Conservation (phyloP, 2,888 invertebrate genomes). For the Philaethria dido region DNA sequence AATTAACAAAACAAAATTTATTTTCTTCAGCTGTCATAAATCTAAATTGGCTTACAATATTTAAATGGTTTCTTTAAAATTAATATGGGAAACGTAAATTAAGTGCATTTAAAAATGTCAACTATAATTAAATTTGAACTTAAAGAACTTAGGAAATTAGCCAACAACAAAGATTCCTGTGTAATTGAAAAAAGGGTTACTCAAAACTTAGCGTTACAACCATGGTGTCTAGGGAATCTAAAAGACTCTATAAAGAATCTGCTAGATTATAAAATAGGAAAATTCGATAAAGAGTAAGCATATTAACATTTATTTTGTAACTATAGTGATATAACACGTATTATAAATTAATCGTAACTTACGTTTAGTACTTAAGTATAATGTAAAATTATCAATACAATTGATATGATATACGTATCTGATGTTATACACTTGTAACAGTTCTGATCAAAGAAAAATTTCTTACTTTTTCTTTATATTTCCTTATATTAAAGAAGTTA, state of each 20-base stretch:
- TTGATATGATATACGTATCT: no score
- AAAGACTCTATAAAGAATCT: conserved; percentile 84
- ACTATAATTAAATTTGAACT: conserved; percentile 79
- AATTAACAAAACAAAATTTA: conserved; percentile 9
- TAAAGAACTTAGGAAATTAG: conserved; percentile 80
- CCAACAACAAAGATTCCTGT: conserved; percentile 83
- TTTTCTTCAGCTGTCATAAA: conserved; percentile 11
- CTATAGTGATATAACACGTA: no score
- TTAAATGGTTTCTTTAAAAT: conserved; percentile 9
- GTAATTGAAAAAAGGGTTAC: conserved; percentile 81
- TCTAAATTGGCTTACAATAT: conserved; percentile 2
- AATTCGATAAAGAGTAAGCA: conserved; percentile 85
- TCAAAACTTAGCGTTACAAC: conserved; percentile 85
- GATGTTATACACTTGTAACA: no score
- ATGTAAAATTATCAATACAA: no score
- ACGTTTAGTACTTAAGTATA: no score
- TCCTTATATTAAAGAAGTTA: background rate
- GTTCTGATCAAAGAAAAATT: no score
- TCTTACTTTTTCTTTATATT: background rate
- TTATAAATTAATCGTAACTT: no score
- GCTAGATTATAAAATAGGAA: conserved; percentile 83
- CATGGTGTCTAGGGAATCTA: conserved; percentile 85
- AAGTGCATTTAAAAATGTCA: conserved; percentile 61
- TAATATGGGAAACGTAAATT: conserved; percentile 27
- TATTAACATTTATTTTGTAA: no score